These are phyloP conservation scores for Oscheius myriophilus DNA, from an alignment of 2,888 invertebrate species.

Conservation along the genomic window DNA sequence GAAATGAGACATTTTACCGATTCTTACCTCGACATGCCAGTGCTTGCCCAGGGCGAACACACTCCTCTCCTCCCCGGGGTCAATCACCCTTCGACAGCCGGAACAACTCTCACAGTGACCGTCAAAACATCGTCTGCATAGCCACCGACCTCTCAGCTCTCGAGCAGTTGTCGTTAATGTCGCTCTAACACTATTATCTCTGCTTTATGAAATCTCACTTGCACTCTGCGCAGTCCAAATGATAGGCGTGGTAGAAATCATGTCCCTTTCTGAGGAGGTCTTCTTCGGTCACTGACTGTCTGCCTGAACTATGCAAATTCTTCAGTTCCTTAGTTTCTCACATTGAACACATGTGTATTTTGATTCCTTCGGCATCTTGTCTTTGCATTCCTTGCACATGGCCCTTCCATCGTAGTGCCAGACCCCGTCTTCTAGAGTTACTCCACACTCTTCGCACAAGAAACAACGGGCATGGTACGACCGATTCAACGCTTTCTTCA, in stretches of 20 bases:
- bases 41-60: slow-evolving; percentile 43
- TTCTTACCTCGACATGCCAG: slow-evolving; percentile 46
- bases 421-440: slow-evolving; percentile 33
- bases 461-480: slow-evolving; percentile 51
- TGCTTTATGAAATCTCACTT: slow-evolving; percentile 11
- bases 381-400: slow-evolving; percentile 44
- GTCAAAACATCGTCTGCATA: slow-evolving; percentile 49
- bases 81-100: slow-evolving; percentile 47
- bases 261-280: slow-evolving; percentile 40
- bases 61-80: slow-evolving; percentile 43
- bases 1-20: not conserved
- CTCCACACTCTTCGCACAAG: slow-evolving; percentile 40
- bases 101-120: slow-evolving; percentile 44
- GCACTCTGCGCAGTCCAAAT: slow-evolving; percentile 52
- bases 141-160: slow-evolving; percentile 31
- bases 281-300: slow-evolving; percentile 34
- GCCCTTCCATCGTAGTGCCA: slow-evolving; percentile 30
- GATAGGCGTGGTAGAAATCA: slow-evolving; percentile 49
- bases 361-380: slow-evolving; percentile 32
- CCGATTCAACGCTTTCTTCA: slow-evolving; percentile 38
- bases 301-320: slow-evolving; percentile 33
- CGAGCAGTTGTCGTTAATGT: slow-evolving; percentile 36
- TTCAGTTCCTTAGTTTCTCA: slow-evolving; percentile 16
- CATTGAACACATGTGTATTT: slow-evolving; percentile 49
- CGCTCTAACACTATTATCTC: slow-evolving; percentile 16